phyloP scores from a whole-genome alignment of 2,888 invertebrate genomes.

The Parnassius apollo region DNA sequence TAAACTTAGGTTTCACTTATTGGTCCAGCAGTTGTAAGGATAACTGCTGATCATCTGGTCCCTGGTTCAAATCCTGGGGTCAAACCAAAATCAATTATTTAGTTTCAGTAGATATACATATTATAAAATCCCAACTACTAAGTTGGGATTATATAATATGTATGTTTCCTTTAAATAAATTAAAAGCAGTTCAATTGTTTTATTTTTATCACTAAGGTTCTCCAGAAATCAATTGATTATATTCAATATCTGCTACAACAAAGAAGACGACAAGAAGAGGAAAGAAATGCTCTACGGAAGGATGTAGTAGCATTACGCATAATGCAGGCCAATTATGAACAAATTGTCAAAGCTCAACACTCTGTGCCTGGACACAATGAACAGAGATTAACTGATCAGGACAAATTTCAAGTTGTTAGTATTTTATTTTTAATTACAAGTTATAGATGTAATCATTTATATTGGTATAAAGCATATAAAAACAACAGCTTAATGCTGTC shows the following conservation, averaged over 20 bases:
- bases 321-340: constrained; percentile 97
- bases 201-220: constrained; percentile 69
- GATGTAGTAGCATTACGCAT: constrained; percentile 96
- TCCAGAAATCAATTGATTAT: constrained; percentile 97
- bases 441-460: too few relatives aligned
- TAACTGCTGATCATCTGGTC: too few relatives aligned
- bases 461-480: too few relatives aligned
- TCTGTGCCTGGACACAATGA: constrained; percentile 93
- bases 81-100: too few relatives aligned
- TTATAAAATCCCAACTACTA: too few relatives aligned
- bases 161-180: too few relatives aligned
- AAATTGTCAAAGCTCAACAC: constrained; percentile 97
- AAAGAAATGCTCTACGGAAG: constrained; percentile 92
- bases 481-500: too few relatives aligned
- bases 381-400: constrained; percentile 94
- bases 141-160: too few relatives aligned
- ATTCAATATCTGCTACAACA: constrained; percentile 95
- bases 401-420: constrained; percentile 97
- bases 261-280: constrained; percentile 97
- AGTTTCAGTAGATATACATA: too few relatives aligned
- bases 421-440: background rate
- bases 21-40: too few relatives aligned
- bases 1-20: too few relatives aligned
- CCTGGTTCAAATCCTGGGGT: too few relatives aligned
- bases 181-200: background rate